Base-by-base conservation (phyloP, 2,113 vertebrate species). In the Catharus fuscescens region DNA sequence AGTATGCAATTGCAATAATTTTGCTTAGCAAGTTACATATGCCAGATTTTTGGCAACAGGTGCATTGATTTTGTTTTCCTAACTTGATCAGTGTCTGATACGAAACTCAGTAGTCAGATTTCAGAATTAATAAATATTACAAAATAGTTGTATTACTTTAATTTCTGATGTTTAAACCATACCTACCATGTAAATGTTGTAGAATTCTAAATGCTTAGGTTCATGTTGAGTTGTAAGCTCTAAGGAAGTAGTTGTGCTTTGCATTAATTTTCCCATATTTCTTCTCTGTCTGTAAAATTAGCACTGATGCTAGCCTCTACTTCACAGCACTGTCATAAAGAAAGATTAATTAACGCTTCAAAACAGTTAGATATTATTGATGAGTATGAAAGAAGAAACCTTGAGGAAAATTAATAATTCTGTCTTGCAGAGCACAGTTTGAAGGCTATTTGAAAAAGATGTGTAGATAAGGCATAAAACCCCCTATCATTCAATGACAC, bases 331-430 rank as follows among this genome's bases (percentile, higher is more conserved):
- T 92, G 28, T 90, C 84, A 62, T 50, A 86, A 90, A 91, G 61
- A 69, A 77, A 80, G 72, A 92, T 86, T 95, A 90, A 93, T 92
- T 95, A 92, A 42, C 4, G 47, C 72, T 89, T 91, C 12, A 12
- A 70, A 92, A 78, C 77, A 54, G 74, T 70, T 69, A 80, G 70
- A 40, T 92, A n/a, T 90, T 93, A 95, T 93, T 92, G 92, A 96
- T 96, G 44, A 62, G 18, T 50, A 36, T 77, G 91, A 77, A 83
- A 53, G 67, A 73, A 77, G 72, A 91, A 92, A 83, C 71, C 76
- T 91, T 88, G 83, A 92, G 32, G 67, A 96, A 95, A 92, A 95
- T 93, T 80, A 88, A 66, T 86, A 93, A 84, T 78, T 91, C 69
- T 88, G 42, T 73, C 80, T 80, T 91, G 32, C 52, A 80, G 86